Conservation (phyloP, 2,797 vertebrate species). For the Okamejei kenojei region DNA sequence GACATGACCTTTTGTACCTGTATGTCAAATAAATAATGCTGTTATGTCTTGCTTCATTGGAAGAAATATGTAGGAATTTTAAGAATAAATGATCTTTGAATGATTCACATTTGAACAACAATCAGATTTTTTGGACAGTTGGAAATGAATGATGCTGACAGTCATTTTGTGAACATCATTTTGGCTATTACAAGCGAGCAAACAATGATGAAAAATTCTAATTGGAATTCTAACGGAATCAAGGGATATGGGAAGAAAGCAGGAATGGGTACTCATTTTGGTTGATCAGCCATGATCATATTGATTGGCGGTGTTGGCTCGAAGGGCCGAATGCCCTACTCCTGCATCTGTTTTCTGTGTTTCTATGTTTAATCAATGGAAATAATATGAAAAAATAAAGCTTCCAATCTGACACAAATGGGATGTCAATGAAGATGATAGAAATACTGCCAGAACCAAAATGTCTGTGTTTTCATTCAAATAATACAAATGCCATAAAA, state of each 20-base stretch:
- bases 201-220: neutral
- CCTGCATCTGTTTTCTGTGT: too few species aligned
- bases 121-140: neutral
- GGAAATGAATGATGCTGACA: neutral
- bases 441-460: neutral
- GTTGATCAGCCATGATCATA: too few species aligned
- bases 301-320: too few species aligned
- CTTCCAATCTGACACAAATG: neutral
- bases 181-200: neutral
- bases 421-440: neutral
- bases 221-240: neutral
- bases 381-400: neutral
- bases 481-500: neutral
- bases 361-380: neutral
- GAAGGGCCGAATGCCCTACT: too few species aligned
- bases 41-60: neutral
- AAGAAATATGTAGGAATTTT: neutral
- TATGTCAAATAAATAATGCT: neutral
- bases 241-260: too few species aligned
- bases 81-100: neutral
- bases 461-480: neutral
- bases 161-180: neutral
- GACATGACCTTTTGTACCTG: neutral
- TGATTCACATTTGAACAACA: neutral
- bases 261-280: too few species aligned